Conservation (phyloP, 2,888 invertebrate genomes). For the Dinocampus coccinellae region DNA sequence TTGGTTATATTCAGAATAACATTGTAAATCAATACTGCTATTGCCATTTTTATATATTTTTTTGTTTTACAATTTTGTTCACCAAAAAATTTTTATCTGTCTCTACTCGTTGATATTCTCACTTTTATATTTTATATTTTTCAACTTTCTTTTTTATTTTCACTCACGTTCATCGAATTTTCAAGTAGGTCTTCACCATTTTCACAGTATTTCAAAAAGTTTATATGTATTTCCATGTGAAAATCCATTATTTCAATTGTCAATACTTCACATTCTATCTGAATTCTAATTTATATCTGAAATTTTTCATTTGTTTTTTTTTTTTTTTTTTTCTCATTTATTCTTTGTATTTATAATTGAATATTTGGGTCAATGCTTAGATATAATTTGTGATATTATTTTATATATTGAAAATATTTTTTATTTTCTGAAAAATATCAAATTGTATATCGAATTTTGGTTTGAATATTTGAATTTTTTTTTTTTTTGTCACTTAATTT, state of each 20-base stretch:
- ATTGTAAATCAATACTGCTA: conserved; percentile 17
- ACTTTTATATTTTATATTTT: conserved; percentile 16
- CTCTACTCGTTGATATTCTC: conserved; percentile 4
- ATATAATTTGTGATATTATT: not conserved
- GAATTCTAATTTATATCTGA: conserved; percentile 24
- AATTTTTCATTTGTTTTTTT: not conserved
- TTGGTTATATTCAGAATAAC: conserved; percentile 20
- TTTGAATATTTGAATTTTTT: not conserved
- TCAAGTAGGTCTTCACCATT: conserved; percentile 4
- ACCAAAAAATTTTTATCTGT: not conserved
- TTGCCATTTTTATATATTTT: not conserved
- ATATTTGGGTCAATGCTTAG: not conserved
- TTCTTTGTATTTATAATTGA: not conserved
- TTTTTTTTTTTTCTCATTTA: not conserved
- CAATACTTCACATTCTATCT: conserved; percentile 68
- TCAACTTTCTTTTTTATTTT: not conserved
- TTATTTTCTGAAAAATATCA: not conserved
- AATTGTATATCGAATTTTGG: not conserved
- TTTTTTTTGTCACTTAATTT: conserved; percentile 18
- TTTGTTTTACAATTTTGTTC: not conserved
- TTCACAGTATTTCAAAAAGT: conserved; percentile 12
- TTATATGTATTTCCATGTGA: conserved; percentile 27
- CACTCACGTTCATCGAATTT: not conserved
- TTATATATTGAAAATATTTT: not conserved
- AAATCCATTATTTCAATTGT: conserved; percentile 66